Evolutionary conservation across 2,888 invertebrate species (phyloP).

Genomic region (Pachydiplax longipennis): DNA sequence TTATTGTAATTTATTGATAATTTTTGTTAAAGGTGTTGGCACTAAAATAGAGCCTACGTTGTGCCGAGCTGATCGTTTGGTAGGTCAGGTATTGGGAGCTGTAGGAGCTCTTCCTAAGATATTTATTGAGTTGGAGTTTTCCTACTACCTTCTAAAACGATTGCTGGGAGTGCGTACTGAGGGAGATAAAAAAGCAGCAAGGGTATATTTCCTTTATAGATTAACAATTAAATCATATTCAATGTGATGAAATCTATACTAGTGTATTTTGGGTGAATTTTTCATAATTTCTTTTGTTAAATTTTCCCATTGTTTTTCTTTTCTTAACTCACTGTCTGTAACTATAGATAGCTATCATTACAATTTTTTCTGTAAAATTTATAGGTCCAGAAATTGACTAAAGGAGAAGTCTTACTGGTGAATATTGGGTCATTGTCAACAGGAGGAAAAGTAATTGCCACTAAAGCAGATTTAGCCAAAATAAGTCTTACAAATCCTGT

Average conservation of each 20-base stretch:
- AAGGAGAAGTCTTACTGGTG: slow-evolving; percentile 91
- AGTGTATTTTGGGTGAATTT: not conserved
- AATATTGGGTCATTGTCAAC: slow-evolving; percentile 99
- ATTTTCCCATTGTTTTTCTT: not conserved
- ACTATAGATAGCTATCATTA: not conserved
- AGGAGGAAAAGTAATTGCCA: slow-evolving; percentile 93
- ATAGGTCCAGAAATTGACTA: slow-evolving; percentile 87
- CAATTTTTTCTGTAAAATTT: slow-evolving; percentile 33
- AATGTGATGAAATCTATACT: not conserved
- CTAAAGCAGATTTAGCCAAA: slow-evolving; percentile 96
- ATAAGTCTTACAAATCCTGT: slow-evolving; percentile 97
- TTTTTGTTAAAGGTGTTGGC: slow-evolving; percentile 76
- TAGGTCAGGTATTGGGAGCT: slow-evolving; percentile 96
- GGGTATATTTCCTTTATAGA: slow-evolving; percentile 63
- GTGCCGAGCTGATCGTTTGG: slow-evolving; percentile 97
- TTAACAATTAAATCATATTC: not conserved
- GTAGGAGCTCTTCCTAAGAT: slow-evolving; percentile 97
- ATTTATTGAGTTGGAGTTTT: slow-evolving; percentile 97
- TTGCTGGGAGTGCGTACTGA: slow-evolving; percentile 97
- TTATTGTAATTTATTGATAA: not conserved
- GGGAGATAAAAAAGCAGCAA: slow-evolving; percentile 98
- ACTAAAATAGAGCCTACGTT: slow-evolving; percentile 99
- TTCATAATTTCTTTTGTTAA: not conserved
- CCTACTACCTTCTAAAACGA: slow-evolving; percentile 94
- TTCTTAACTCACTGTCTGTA: not conserved